phyloP scores from a whole-genome alignment of 2,113 vertebrate species.

The Mesocricetus auratus region DNA sequence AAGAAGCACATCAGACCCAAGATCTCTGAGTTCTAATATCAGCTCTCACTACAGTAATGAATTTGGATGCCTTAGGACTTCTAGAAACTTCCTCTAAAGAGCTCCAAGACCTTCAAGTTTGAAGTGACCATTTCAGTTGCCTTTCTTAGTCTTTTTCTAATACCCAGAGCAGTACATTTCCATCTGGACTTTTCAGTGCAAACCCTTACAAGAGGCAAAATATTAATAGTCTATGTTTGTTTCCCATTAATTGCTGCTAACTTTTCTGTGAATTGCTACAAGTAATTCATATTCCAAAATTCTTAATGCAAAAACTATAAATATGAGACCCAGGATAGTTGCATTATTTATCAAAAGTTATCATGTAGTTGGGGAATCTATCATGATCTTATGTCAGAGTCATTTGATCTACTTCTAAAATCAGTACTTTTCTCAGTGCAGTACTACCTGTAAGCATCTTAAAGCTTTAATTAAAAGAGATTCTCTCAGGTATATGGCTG shows the following conservation, averaged over 20 bases:
- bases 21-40: neutral
- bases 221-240: neutral
- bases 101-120: neutral
- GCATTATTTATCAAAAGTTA: neutral
- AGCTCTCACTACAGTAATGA: neutral
- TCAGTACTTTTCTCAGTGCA: neutral
- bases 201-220: neutral
- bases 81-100: neutral
- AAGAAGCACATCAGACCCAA: neutral
- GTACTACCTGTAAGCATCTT: neutral
- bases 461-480: neutral
- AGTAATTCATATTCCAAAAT: neutral
- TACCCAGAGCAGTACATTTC: neutral
- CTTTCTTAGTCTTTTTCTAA: neutral
- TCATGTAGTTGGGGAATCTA: neutral
- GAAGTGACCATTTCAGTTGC: neutral
- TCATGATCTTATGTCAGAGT: neutral
- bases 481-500: neutral
- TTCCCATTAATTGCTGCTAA: neutral
- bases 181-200: neutral
- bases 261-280: neutral
- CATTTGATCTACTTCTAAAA: neutral
- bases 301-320: slow-evolving; percentile 14
- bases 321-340: neutral
- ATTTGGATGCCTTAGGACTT: neutral